phyloP scores from a whole-genome alignment of 1,140 invertebrate species.

The Apis cerana region DNA sequence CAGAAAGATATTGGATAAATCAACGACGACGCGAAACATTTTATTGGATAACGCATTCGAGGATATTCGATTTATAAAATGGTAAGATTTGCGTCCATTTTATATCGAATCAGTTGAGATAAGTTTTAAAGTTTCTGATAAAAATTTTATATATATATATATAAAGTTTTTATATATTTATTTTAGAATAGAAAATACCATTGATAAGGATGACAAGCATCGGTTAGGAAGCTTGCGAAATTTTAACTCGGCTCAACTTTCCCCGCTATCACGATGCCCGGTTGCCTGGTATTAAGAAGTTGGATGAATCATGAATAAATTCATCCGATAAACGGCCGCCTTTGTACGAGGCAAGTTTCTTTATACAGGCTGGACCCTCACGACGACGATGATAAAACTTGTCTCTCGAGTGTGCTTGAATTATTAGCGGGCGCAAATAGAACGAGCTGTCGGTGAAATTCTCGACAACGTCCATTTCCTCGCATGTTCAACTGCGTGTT shows the following conservation, averaged over 20 bases:
- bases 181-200: constrained; percentile 1
- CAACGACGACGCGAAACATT: too few species aligned
- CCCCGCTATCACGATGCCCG: constrained; percentile 23
- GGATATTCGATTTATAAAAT: too few species aligned
- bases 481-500: neutral
- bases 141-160: too few species aligned
- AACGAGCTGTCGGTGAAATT: constrained; percentile 31
- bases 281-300: constrained; percentile 51
- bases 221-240: constrained; percentile 47
- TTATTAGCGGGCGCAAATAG: constrained; percentile 47
- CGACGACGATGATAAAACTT: constrained; percentile 39
- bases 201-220: constrained; percentile 44
- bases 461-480: constrained; percentile 8
- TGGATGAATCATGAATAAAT: constrained; percentile 67
- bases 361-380: constrained; percentile 44
- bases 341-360: constrained; percentile 58
- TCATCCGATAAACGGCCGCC: constrained; percentile 59
- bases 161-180: neutral
- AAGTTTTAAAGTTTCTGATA: too few species aligned
- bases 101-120: too few species aligned
- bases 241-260: constrained; percentile 34
- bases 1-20: too few species aligned
- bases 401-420: constrained; percentile 32
- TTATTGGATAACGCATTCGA: too few species aligned
- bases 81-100: too few species aligned